phyloP scores from a whole-genome alignment of 1,140 invertebrate species.

The Teleogryllus occipitalis region DNA sequence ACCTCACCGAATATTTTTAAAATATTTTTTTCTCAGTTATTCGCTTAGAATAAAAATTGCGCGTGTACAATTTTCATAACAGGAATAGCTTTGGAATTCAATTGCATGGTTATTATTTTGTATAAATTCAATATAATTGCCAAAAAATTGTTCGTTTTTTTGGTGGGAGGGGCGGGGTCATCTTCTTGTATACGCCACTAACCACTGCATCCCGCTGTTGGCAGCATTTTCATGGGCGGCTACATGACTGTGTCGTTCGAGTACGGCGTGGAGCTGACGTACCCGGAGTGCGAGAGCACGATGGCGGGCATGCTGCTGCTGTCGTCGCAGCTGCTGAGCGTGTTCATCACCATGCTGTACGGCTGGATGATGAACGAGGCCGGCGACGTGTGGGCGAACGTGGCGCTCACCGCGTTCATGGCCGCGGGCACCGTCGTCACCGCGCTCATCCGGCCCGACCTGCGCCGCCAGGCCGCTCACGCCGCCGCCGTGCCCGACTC shows the following conservation, averaged over 20 bases:
- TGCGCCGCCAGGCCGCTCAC: constrained; percentile 62
- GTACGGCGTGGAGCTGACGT: not conserved
- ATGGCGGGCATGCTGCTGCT: not conserved
- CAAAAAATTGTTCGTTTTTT: too few relatives aligned
- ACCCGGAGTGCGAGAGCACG: not conserved
- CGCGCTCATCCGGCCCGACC: constrained; percentile 62
- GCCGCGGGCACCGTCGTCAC: constrained; percentile 64
- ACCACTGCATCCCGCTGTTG: not conserved
- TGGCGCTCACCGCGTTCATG: constrained; percentile 52
- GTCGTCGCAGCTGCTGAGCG: constrained; percentile 41
- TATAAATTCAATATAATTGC: too few relatives aligned
- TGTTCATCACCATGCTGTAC: constrained; percentile 62
- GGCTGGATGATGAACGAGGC: constrained; percentile 45
- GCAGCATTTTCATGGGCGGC: not conserved
- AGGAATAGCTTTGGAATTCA: too few relatives aligned
- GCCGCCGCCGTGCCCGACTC: not conserved
- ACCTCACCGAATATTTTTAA: too few relatives aligned
- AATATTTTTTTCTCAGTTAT: too few relatives aligned
- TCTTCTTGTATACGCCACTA: too few relatives aligned
- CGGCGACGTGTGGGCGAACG: constrained; percentile 60
- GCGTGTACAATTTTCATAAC: too few relatives aligned
- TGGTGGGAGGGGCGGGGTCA: too few relatives aligned
- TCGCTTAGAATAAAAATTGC: too few relatives aligned
- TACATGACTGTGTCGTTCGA: not conserved
- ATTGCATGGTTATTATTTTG: too few relatives aligned